Percentiles rank a stretch among this genome's conserved stretches.
Evolutionary conservation across 2,113 vertebrate genomes (phyloP).

Genomic region (Corapipo altera): DNA sequence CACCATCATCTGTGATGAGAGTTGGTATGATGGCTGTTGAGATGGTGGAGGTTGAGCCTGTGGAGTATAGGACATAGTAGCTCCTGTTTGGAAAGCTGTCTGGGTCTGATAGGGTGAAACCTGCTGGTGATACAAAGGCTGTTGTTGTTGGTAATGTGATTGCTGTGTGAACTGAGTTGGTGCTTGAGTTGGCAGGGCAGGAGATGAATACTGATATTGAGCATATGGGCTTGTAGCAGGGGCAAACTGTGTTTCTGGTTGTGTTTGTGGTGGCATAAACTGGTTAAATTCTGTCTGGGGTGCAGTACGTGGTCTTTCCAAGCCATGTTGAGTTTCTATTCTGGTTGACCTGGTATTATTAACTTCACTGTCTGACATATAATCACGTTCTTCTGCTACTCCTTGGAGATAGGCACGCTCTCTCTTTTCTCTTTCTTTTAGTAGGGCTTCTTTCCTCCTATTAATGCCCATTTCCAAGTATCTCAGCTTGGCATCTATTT

Average conservation of each 20-base stretch:
- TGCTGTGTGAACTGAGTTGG: conserved; percentile 91
- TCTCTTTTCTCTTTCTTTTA: conserved; percentile 97
- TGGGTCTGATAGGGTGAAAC: conserved; percentile 93
- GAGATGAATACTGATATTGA: conserved; percentile 90
- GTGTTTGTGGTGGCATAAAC: conserved; percentile 93
- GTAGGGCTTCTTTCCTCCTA: conserved; percentile 92
- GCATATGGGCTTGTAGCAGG: conserved; percentile 91
- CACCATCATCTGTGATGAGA: conserved; percentile 88
- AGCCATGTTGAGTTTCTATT: conserved; percentile 83
- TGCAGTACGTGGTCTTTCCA: conserved; percentile 92
- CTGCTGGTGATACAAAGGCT: conserved; percentile 90
- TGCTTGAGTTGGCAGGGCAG: conserved; percentile 86
- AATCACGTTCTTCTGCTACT: conserved; percentile 97
- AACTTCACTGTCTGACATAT: conserved; percentile 99
- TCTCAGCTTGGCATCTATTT: conserved; percentile 96
- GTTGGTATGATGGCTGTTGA: conserved; percentile 86
- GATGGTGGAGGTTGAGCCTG: conserved; percentile 84
- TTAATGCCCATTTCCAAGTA: conserved; percentile 99
- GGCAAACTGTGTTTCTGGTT: conserved; percentile 90
- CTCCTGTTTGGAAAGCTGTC: conserved; percentile 90
- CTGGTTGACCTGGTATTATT: conserved; percentile 88
- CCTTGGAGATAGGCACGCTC: conserved; percentile 97
- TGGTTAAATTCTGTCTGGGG: conserved; percentile 94
- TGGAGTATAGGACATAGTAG: conserved; percentile 87
- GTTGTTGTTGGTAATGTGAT: conserved; percentile 88